Evolutionary conservation across 2,797 vertebrate species (phyloP), one percentile per base, ranked within the genome.

Genomic region (Oryzias dopingdopingensis): DNA sequence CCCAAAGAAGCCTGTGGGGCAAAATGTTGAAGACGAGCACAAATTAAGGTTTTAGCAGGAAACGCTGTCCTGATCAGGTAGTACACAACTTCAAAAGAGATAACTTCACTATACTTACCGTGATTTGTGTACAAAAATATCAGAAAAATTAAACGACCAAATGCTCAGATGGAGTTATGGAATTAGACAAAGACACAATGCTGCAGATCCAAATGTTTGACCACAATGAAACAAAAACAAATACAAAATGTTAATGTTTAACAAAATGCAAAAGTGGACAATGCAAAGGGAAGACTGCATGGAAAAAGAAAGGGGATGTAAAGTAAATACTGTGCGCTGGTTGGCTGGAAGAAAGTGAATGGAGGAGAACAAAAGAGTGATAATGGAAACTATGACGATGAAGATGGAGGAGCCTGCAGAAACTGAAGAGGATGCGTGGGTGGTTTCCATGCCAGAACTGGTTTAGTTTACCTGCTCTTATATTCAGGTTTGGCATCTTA

Each of bases 401-500:
- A 75, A 59, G 17, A 76, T 66, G 77, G 64, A 76, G 23, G 64
- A 49, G 81, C 57, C 72, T 42, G 40, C 65, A 64, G 66, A 42
- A 80, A 83, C 69, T 72, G 65, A 76, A 59, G 69, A 65, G 65
- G 59, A 65, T 62, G 72, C 49, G 46, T 49, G 51, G 43, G 49
- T 68, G 59, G 63, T 58, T 58, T 78, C 80, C 85, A 86, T 85
- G 80, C 70, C 24, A 14, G 72, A 57, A 77, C 53, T 61, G 67
- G 50, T 77, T 71, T 70, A 65, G 52, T 84, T 92, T 92, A 92
- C 91, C 91, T 93, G 87, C 67, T 77, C 55, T 82, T 62, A 86
- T 56, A 65, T 79, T 90, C 86, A 90, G 49, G 70, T 76, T 85
- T 32, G 88, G 77, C 76, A 88, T 80, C 80, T 80, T 84, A 62